These are phyloP conservation scores for Psephotus haematonotus DNA, from an alignment of 2,113 vertebrate genomes.

Conservation along the genomic window DNA sequence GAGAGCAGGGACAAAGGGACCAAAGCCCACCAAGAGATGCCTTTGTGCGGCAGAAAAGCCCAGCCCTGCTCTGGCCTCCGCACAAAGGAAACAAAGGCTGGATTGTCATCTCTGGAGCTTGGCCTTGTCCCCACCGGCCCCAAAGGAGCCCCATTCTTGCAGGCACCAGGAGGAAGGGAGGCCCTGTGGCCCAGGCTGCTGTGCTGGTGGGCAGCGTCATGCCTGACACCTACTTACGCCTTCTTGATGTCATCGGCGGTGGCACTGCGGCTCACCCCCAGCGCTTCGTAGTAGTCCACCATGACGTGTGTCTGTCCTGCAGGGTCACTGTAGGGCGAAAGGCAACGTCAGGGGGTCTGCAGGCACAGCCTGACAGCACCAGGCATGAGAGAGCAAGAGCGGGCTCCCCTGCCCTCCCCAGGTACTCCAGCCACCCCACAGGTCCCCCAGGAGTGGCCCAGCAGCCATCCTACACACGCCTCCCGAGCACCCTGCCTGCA, in stretches of 20 bases:
- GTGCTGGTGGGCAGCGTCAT: accelerated
- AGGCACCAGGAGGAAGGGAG: background rate
- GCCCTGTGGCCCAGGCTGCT: background rate
- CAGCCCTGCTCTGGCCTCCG: background rate
- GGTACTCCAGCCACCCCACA: accelerated
- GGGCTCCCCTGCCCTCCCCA: background rate
- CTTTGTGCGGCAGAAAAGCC: background rate
- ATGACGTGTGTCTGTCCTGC: slow-evolving; percentile 59
- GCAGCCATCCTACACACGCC: background rate
- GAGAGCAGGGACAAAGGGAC: background rate
- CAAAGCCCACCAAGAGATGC: background rate
- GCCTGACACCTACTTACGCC: slow-evolving; percentile 78
- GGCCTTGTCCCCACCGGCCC: background rate
- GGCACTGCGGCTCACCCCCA: slow-evolving; percentile 84
- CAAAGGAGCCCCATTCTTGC: accelerated
- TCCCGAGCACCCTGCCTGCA: background rate
- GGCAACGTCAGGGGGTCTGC: background rate
- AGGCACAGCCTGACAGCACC: background rate
- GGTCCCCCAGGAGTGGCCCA: accelerated
- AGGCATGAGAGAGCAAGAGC: background rate
- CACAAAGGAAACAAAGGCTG: slow-evolving; percentile 33
- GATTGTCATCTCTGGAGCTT: slow-evolving; percentile 1
- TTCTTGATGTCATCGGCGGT: slow-evolving; percentile 90
- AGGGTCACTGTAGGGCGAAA: background rate
- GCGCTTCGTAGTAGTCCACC: slow-evolving; percentile 88